Evolutionary conservation across 2,888 invertebrate genomes (phyloP).

Genomic region (Eudemis profundana): DNA sequence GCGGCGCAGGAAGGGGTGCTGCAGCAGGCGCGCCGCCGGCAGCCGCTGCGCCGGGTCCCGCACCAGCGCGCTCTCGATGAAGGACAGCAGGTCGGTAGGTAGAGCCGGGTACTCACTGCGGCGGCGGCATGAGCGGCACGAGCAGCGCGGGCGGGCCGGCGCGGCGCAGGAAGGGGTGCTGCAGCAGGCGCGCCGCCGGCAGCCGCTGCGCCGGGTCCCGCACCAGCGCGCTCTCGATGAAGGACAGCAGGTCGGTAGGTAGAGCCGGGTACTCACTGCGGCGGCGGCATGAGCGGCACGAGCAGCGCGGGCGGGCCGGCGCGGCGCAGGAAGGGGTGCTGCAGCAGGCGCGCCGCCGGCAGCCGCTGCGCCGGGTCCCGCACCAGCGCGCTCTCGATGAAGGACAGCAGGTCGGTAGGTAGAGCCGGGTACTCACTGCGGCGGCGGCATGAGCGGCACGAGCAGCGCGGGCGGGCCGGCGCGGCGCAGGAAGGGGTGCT

Average conservation of each 20-base stretch:
- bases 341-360: conserved; percentile 43
- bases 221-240: too few species aligned
- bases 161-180: too few species aligned
- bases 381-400: too few species aligned
- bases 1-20: conserved; percentile 98
- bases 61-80: too few species aligned
- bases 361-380: conserved; percentile 49
- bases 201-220: too few species aligned
- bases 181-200: conserved; percentile 55
- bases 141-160: too few species aligned
- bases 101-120: too few species aligned
- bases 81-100: too few species aligned
- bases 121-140: too few species aligned
- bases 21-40: conserved; percentile 95
- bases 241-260: too few species aligned
- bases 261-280: conserved; percentile 17
- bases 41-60: too few species aligned
- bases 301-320: conserved; percentile 94
- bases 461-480: conserved; percentile 93
- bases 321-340: conserved; percentile 95
- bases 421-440: conserved; percentile 74
- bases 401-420: too few species aligned
- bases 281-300: conserved; percentile 77
- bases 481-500: conserved; percentile 91
- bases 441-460: conserved; percentile 78